phyloP scores from a whole-genome alignment of 2,888 invertebrate species.

The Rapana venosa region DNA sequence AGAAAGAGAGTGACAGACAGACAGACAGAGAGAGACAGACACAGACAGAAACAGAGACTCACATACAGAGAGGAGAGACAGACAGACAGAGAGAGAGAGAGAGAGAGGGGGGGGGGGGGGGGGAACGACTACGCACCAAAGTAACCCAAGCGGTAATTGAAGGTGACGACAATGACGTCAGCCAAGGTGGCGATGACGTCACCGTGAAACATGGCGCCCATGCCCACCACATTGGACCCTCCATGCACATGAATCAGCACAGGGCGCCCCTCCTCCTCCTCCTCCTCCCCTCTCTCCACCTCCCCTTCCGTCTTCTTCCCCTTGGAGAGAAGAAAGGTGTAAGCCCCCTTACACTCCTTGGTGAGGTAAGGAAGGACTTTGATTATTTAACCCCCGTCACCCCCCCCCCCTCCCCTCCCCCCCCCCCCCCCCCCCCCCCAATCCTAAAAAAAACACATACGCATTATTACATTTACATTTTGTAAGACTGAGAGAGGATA shows the following conservation, averaged over 20 bases:
- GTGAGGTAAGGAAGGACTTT: too few relatives aligned
- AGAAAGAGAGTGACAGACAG: not conserved
- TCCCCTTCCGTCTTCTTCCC: not conserved
- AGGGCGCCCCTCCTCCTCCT: conserved; percentile 39
- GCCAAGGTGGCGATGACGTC: conserved; percentile 60
- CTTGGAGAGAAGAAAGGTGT: not conserved
- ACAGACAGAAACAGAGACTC: not conserved
- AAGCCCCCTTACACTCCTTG: not conserved
- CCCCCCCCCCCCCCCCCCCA: not conserved
- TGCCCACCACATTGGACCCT: conserved; percentile 64
- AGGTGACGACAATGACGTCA: conserved; percentile 59
- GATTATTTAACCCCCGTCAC: too few relatives aligned
- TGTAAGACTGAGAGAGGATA: too few relatives aligned
- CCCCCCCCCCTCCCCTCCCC: not conserved
- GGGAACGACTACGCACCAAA: conserved; percentile 52
- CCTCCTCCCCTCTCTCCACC: conserved; percentile 24
- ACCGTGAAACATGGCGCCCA: conserved; percentile 64
- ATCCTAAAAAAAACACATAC: too few relatives aligned
- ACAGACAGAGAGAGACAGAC: not conserved
- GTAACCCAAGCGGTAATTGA: conserved; percentile 62
- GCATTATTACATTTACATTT: too few relatives aligned
- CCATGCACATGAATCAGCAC: conserved; percentile 64
- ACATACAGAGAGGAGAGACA: not conserved
- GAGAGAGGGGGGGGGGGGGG: not conserved
- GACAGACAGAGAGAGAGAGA: not conserved